Percentiles rank a stretch among this genome's conserved stretches.
These are phyloP conservation scores for Orthosia cruda DNA, from an alignment of 2,888 invertebrate genomes.

Conservation along the genomic window DNA sequence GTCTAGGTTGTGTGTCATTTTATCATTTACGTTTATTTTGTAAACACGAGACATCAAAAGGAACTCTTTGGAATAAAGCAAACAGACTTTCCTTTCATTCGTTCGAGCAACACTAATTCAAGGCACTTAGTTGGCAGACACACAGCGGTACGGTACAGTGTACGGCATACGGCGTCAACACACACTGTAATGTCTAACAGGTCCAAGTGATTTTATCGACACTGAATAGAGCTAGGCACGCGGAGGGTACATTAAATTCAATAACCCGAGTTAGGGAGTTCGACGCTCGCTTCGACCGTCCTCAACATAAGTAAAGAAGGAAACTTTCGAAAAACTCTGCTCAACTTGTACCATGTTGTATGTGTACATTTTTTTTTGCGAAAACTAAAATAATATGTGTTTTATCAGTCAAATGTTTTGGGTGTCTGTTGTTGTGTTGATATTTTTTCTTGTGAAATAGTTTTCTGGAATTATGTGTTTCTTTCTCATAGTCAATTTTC, in stretches of 20 bases:
- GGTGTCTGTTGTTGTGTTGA: background rate
- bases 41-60: conserved; percentile 74
- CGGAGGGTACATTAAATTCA: conserved; percentile 91
- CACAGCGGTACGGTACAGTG: conserved; percentile 20
- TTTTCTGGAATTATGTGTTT: background rate
- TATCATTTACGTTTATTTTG: conserved; percentile 76
- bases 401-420: conserved; percentile 54
- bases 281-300: conserved; percentile 90
- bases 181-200: conserved; percentile 74
- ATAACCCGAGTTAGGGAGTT: conserved; percentile 91
- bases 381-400: conserved; percentile 78
- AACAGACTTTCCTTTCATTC: conserved; percentile 56
- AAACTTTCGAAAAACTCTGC: conserved; percentile 88
- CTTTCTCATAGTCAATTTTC: background rate
- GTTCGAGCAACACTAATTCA: conserved; percentile 61
- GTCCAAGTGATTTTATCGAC: conserved; percentile 86
- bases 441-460: background rate
- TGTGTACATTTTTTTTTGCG: conserved; percentile 83
- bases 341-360: conserved; percentile 86
- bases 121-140: conserved; percentile 59
- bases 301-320: conserved; percentile 90
- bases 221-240: conserved; percentile 85
- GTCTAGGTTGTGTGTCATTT: conserved; percentile 78
- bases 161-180: conserved; percentile 51
- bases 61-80: conserved; percentile 61